Evolutionary conservation across 2,888 invertebrate genomes (phyloP).

Genomic region (Abscondita cerata): DNA sequence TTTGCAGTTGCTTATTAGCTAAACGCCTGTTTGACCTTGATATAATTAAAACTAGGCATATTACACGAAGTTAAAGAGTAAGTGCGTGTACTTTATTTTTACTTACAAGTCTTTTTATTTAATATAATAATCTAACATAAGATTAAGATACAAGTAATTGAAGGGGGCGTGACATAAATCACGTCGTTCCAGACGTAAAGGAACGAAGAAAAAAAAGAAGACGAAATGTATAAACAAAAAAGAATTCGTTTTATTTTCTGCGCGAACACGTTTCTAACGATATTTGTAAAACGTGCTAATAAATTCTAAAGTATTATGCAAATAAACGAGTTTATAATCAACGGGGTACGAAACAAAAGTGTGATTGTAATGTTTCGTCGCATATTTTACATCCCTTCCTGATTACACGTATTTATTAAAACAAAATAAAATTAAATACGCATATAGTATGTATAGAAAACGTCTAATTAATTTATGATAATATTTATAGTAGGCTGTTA

Average conservation of each 20-base stretch:
- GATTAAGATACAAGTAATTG: slow-evolving; percentile 3
- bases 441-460: not conserved
- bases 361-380: not conserved
- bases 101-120: too few relatives aligned
- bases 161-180: slow-evolving; percentile 7
- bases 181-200: not conserved
- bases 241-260: too few relatives aligned
- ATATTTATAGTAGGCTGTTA: slow-evolving; percentile 34
- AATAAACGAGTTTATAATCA: slow-evolving; percentile 7
- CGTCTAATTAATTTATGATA: slow-evolving; percentile 21
- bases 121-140: not conserved
- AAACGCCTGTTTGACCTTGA: too few relatives aligned
- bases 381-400: slow-evolving; percentile 6
- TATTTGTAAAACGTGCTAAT: slow-evolving; percentile 2
- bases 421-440: too few relatives aligned
- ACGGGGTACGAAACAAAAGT: not conserved
- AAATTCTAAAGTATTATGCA: slow-evolving; percentile 5
- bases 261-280: slow-evolving; percentile 4
- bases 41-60: too few relatives aligned
- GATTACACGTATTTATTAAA: not conserved
- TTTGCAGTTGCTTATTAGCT: too few relatives aligned
- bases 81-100: too few relatives aligned
- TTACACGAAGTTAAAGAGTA: too few relatives aligned
- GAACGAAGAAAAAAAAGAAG: not conserved
- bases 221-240: too few relatives aligned